These are phyloP conservation scores for Philaenus spumarius DNA, from an alignment of 1,140 invertebrate species.

Conservation along the genomic window DNA sequence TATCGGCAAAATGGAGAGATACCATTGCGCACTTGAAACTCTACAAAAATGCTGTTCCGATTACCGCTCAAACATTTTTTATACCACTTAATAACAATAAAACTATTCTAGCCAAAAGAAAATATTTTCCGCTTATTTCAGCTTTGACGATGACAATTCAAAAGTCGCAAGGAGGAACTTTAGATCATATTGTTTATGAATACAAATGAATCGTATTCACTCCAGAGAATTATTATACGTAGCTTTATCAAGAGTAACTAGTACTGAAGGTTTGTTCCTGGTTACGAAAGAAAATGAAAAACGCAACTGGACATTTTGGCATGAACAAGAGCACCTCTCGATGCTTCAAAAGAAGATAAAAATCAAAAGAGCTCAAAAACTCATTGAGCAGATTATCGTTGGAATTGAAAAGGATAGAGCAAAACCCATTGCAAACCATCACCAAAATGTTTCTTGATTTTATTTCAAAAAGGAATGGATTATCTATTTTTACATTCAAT, in stretches of 20 bases:
- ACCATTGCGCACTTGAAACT: no score
- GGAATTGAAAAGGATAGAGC: not conserved
- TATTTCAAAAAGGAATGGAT: not conserved
- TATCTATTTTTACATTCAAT: constrained; percentile 22
- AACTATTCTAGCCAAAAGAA: constrained; percentile 32
- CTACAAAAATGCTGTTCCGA: no score
- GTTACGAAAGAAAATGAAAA: not conserved
- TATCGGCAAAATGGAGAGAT: no score
- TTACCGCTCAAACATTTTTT: not conserved
- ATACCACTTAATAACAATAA: constrained; percentile 31
- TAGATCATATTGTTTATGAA: constrained; percentile 28
- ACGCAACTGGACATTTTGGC: not conserved
- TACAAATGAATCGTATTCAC: constrained; percentile 21
- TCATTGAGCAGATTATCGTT: constrained; percentile 5
- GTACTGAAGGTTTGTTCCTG: constrained; percentile 25
- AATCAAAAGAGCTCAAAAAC: constrained; percentile 9
- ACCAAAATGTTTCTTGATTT: constrained; percentile 1
- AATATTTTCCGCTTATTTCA: constrained; percentile 32
- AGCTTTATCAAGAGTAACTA: constrained; percentile 26
- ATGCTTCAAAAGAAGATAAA: not conserved
- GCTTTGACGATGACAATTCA: constrained; percentile 33
- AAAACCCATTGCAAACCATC: constrained; percentile 1
- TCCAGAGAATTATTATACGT: constrained; percentile 26
- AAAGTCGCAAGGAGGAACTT: constrained; percentile 30
- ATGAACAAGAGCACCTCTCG: not conserved